phyloP scores from a whole-genome alignment of 2,888 invertebrate species.

The Drosophila mimetica region DNA sequence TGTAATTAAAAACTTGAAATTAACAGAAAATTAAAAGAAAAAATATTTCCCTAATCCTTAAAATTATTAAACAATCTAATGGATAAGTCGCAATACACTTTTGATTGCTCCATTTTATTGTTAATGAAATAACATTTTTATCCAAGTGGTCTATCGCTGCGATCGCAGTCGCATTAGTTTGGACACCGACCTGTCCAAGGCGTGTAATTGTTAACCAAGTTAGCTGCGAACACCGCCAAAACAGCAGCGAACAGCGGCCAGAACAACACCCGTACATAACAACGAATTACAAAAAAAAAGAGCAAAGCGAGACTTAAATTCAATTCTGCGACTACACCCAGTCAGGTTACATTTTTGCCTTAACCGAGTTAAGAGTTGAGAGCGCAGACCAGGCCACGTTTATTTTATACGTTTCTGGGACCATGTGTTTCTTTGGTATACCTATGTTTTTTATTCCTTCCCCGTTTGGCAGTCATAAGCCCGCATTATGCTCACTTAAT shows the following conservation, averaged over 20 bases:
- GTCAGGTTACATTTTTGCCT: constrained; percentile 53
- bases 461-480: constrained; percentile 73
- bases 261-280: constrained; percentile 36
- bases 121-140: background rate
- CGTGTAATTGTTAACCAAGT: constrained; percentile 80
- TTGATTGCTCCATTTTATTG: background rate
- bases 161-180: constrained; percentile 56
- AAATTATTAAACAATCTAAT: too few species aligned
- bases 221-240: constrained; percentile 66
- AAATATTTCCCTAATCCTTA: too few species aligned
- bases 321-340: constrained; percentile 55
- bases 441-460: constrained; percentile 25
- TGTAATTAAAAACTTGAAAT: too few species aligned
- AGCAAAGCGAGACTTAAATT: constrained; percentile 31
- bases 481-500: constrained; percentile 80
- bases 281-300: constrained; percentile 24
- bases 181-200: constrained; percentile 57
- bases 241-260: constrained; percentile 34
- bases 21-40: too few species aligned
- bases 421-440: constrained; percentile 5
- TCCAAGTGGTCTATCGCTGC: constrained; percentile 2
- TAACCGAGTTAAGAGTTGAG: constrained; percentile 41
- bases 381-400: constrained; percentile 58
- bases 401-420: constrained; percentile 15
- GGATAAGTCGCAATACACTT: too few species aligned